phyloP scores from a whole-genome alignment of 2,113 vertebrate genomes.

The Recurvirostra avosetta region DNA sequence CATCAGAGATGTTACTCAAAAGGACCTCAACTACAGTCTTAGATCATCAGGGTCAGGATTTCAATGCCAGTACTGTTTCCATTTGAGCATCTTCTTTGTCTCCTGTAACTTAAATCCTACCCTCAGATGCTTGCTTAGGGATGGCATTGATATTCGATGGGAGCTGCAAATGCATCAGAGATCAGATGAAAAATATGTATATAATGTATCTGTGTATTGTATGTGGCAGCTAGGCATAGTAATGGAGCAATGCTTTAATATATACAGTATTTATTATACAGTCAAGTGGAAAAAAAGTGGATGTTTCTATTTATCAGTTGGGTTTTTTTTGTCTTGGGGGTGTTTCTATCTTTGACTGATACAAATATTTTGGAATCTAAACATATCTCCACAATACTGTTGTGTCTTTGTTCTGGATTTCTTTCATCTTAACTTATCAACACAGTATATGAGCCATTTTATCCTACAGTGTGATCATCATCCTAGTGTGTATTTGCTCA shows the following conservation, averaged over 20 bases:
- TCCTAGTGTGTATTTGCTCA: constrained; percentile 62
- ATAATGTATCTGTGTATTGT: background rate
- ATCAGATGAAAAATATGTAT: constrained; percentile 38
- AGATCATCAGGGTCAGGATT: background rate
- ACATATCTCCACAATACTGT: constrained; percentile 69
- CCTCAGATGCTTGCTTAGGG: background rate
- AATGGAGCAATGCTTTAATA: constrained; percentile 34
- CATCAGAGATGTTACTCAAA: background rate
- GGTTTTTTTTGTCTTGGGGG: constrained; percentile 38
- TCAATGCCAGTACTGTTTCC: background rate
- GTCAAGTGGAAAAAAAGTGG: constrained; percentile 34
- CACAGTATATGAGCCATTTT: constrained; percentile 62
- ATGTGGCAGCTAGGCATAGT: constrained; percentile 15
- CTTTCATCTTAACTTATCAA: constrained; percentile 77
- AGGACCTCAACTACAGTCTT: background rate
- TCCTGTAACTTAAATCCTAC: background rate
- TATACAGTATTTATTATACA: constrained; percentile 37
- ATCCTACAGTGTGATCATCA: constrained; percentile 37
- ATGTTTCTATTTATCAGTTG: constrained; percentile 60
- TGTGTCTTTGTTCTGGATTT: constrained; percentile 71
- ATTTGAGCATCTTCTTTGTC: background rate
- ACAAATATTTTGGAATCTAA: constrained; percentile 75
- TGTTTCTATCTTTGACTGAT: constrained; percentile 71
- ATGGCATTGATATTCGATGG: background rate
- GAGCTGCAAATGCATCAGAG: background rate